Evolutionary conservation across 2,113 vertebrate genomes (phyloP), one percentile per base, ranked within the genome.

Genomic region (Alectura lathami): DNA sequence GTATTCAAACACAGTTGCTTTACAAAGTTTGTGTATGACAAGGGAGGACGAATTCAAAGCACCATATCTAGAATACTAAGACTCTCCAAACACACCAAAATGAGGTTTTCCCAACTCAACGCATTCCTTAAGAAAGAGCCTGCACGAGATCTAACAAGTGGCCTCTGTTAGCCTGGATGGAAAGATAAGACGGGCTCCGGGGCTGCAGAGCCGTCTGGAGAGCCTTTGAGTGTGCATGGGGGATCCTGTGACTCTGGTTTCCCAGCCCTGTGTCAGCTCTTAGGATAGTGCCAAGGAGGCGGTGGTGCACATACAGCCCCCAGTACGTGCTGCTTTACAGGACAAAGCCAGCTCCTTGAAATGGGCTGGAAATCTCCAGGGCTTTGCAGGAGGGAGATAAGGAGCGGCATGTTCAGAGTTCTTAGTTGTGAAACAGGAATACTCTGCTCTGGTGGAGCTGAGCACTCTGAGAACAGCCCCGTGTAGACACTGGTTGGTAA

Each of bases 311-410:
- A 5, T n/a, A n/a, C 51, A 83, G 38, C 29, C n/a, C 45, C 5
- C 34, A 51, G 20, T 56, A 18, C 1, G 0, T 77, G 67, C 54
- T 74, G 27, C 54, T 80, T 56, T 80, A 45, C 36, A 70, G 63
- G 75, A 69, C 76, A 88, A 81, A 83, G 68, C 67, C 26, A 50
- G 4, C 38, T 43, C 38, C 15, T 62, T 70, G 59, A 57, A 90
- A 69, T 30, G 20, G 69, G 21, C 45, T 83, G 83, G 62, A 48
- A 83, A 30, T 92, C 57, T 95, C 45, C 17, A 40, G 24, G 57
- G 17, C 20, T 85, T 90, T 81, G 79, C 67, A 93, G 83, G 72
- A 95, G 38, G 34, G 47, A 86, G 83, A 60, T 88, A 77, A 86
- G 3, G 36, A 63, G 16, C 54, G 56, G 47, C 50, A 5, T 81